Evolutionary conservation across 2,888 invertebrate species (phyloP).

Genomic region (Andricus curvator): DNA sequence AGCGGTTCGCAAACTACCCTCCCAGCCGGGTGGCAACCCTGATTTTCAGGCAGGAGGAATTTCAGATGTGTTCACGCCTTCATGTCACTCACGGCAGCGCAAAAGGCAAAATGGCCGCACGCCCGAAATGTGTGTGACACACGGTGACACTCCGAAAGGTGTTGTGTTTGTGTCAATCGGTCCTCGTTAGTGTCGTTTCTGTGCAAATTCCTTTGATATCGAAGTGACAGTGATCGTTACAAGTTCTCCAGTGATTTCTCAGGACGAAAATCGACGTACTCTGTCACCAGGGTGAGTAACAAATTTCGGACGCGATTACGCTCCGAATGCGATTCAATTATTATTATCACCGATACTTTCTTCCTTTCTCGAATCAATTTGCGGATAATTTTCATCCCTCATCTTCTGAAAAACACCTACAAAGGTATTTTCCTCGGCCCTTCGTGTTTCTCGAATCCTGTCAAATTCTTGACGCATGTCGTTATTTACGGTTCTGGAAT

Average conservation of each 20-base stretch:
- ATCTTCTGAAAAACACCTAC: neutral
- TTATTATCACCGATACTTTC: conserved; percentile 9
- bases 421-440: neutral
- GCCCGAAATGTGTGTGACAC: conserved; percentile 37
- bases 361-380: neutral
- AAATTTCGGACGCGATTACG: conserved; percentile 27
- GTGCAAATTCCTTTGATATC: conserved; percentile 9
- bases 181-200: conserved; percentile 7
- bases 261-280: neutral
- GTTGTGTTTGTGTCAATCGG: conserved; percentile 36
- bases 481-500: conserved; percentile 29
- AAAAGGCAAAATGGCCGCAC: conserved; percentile 39
- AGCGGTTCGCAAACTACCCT: no score
- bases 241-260: conserved; percentile 4
- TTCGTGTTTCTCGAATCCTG: neutral
- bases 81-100: conserved; percentile 10
- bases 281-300: conserved; percentile 30
- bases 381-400: neutral
- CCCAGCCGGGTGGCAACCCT: neutral
- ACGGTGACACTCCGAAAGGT: conserved; percentile 34
- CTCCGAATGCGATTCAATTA: conserved; percentile 20
- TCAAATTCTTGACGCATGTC: neutral
- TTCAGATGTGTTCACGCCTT: neutral
- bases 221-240: conserved; percentile 11
- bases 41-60: neutral